Conservation (phyloP, 1,140 invertebrate genomes). For the Scylla paramamosain region DNA sequence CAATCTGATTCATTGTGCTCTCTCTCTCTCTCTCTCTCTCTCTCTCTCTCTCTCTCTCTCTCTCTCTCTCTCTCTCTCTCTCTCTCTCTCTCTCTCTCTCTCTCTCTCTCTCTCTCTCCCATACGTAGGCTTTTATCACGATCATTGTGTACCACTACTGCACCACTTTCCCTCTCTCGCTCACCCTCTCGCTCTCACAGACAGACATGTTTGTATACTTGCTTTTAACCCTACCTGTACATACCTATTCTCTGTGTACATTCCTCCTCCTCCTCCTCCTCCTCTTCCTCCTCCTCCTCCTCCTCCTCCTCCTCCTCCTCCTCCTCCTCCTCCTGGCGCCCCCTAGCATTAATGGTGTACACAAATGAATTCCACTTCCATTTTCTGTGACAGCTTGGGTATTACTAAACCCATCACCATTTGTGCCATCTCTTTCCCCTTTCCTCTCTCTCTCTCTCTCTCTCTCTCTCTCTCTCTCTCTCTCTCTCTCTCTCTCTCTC, state of each 20-base stretch:
- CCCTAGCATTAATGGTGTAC: slow-evolving; percentile 45
- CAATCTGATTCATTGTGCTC: neutral
- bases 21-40: slow-evolving; percentile 29
- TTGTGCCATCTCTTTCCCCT: neutral
- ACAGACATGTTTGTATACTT: neutral
- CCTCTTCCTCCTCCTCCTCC: neutral
- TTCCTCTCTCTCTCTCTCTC: neutral
- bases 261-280: slow-evolving; percentile 9
- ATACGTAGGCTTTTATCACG: neutral
- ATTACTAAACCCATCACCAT: slow-evolving; percentile 40
- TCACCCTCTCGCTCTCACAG: slow-evolving; percentile 12
- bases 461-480: slow-evolving; percentile 30
- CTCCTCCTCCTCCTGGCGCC: neutral
- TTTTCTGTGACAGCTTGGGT: slow-evolving; percentile 31
- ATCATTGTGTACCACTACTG: neutral
- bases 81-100: slow-evolving; percentile 30
- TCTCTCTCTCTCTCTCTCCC: neutral
- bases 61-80: slow-evolving; percentile 43
- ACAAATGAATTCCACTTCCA: slow-evolving; percentile 54
- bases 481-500: neutral
- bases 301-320: neutral
- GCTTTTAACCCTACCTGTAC: neutral
- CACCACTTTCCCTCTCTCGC: neutral
- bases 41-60: slow-evolving; percentile 41
- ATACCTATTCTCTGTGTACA: neutral